These are phyloP conservation scores for Panzeria rudis DNA, from an alignment of 2,888 invertebrate genomes.

Conservation along the genomic window DNA sequence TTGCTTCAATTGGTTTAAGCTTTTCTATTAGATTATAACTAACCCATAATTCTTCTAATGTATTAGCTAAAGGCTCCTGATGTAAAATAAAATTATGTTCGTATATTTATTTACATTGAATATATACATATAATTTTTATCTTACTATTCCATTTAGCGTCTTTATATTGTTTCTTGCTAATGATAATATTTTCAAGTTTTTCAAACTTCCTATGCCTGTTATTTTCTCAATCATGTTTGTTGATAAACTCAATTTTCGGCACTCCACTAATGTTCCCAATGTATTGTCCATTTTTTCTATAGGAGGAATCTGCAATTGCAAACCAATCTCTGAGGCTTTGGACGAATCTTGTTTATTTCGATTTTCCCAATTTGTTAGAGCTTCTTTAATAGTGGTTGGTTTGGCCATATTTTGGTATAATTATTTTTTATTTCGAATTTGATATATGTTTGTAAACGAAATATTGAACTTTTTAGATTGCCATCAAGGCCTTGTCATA, in stretches of 20 bases:
- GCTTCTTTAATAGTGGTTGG: slow-evolving; percentile 93
- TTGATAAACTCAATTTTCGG: slow-evolving; percentile 94
- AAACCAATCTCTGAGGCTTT: slow-evolving; percentile 91
- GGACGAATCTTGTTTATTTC: slow-evolving; percentile 86
- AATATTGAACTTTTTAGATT: too few species aligned
- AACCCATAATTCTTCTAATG: slow-evolving; percentile 96
- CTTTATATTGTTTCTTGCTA: slow-evolving; percentile 96
- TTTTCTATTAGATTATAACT: slow-evolving; percentile 97
- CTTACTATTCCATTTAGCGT: slow-evolving; percentile 92
- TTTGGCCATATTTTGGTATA: slow-evolving; percentile 85
- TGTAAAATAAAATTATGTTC: neutral
- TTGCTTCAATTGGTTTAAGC: slow-evolving; percentile 92
- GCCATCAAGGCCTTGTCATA: too few species aligned
- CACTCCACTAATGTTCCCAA: slow-evolving; percentile 90
- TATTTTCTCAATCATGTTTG: slow-evolving; percentile 97
- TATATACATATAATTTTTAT: too few species aligned
- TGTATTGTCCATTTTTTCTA: slow-evolving; percentile 97
- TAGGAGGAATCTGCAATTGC: slow-evolving; percentile 95
- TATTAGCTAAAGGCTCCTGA: slow-evolving; percentile 93
- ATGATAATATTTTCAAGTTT: slow-evolving; percentile 91
- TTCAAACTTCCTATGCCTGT: slow-evolving; percentile 92
- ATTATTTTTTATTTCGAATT: neutral
- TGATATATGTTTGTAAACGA: neutral
- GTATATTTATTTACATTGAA: neutral
- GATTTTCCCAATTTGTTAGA: slow-evolving; percentile 94